Evolutionary conservation across 2,113 vertebrate species (phyloP).

Genomic region (Lipophrys pholis): DNA sequence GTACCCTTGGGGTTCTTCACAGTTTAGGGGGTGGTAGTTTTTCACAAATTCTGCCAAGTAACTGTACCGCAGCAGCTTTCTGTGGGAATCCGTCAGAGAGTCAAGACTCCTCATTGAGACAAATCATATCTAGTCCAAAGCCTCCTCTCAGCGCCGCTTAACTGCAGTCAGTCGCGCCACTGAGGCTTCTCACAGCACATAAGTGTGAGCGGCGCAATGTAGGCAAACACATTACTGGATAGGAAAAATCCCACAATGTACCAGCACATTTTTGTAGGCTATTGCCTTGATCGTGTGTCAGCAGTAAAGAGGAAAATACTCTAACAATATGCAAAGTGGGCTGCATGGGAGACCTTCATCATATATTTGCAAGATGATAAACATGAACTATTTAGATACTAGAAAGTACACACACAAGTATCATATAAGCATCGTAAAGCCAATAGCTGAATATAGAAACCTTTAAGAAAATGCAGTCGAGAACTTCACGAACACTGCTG

Average conservation of each 20-base stretch:
- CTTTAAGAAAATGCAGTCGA: too few species aligned
- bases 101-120: slow-evolving; percentile 62
- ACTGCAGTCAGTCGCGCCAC: slow-evolving; percentile 62
- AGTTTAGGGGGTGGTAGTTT: slow-evolving; percentile 23
- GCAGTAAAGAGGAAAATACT: slow-evolving; percentile 21
- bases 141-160: slow-evolving; percentile 58
- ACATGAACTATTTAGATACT: too few species aligned
- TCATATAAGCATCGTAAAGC: too few species aligned
- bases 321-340: slow-evolving; percentile 2
- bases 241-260: slow-evolving; percentile 1
- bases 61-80: slow-evolving; percentile 60
- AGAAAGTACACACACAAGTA: slow-evolving; percentile 1
- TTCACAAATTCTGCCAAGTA: slow-evolving; percentile 77
- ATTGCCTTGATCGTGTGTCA: slow-evolving; percentile 38
- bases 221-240: slow-evolving; percentile 33
- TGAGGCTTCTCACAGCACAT: slow-evolving; percentile 62
- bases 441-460: too few species aligned
- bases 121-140: slow-evolving; percentile 75
- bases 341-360: not conserved
- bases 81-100: slow-evolving; percentile 79
- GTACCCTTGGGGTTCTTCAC: slow-evolving; percentile 14
- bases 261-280: slow-evolving; percentile 19
- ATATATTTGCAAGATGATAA: too few species aligned
- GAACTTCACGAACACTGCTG: not conserved
- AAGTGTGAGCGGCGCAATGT: slow-evolving; percentile 42